A percentile compares a stretch with the other conserved stretches of the same genome.
Evolutionary conservation across 2,888 invertebrate genomes (phyloP).

Genomic region (Megastigmus dorsalis): DNA sequence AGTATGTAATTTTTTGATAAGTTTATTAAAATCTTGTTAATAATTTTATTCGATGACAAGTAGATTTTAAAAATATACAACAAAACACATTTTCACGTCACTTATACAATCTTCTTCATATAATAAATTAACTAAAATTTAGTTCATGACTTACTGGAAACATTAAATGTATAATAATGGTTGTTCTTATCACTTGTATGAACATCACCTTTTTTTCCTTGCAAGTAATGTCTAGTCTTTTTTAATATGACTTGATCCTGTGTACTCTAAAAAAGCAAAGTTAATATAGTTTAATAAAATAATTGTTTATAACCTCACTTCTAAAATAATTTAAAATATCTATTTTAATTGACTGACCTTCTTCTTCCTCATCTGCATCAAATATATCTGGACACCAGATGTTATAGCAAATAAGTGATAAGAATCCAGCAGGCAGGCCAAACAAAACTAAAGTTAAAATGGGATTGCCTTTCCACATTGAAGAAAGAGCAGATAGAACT

Average conservation of each 20-base stretch:
- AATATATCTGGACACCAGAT: constrained; percentile 97
- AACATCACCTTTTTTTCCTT: constrained; percentile 30
- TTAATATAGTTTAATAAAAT: constrained; percentile 45
- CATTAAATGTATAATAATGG: constrained; percentile 45
- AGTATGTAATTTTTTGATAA: constrained; percentile 37
- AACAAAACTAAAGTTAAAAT: constrained; percentile 94
- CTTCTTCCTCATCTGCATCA: constrained; percentile 88
- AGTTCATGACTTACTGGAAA: constrained; percentile 24
- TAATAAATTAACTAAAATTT: constrained; percentile 43
- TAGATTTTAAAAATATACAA: constrained; percentile 42
- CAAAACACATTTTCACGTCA: constrained; percentile 43
- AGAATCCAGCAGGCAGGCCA: constrained; percentile 94
- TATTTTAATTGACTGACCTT: constrained; percentile 66
- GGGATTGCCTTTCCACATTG: constrained; percentile 95
- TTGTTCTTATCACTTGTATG: constrained; percentile 52
- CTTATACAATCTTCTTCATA: constrained; percentile 30
- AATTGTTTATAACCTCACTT: constrained; percentile 13
- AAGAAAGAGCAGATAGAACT: constrained; percentile 84
- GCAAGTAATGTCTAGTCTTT: constrained; percentile 64
- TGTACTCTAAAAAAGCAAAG: constrained; percentile 59
- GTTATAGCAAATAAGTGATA: constrained; percentile 91
- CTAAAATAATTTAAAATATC: constrained; percentile 21
- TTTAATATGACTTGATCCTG: constrained; percentile 67
- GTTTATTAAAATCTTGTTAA: constrained; percentile 44
- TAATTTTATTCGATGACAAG: constrained; percentile 44